Evolutionary conservation across 2,797 vertebrate genomes (phyloP), one percentile per base, ranked within the genome.

Genomic region (Bradypodion ventrale): DNA sequence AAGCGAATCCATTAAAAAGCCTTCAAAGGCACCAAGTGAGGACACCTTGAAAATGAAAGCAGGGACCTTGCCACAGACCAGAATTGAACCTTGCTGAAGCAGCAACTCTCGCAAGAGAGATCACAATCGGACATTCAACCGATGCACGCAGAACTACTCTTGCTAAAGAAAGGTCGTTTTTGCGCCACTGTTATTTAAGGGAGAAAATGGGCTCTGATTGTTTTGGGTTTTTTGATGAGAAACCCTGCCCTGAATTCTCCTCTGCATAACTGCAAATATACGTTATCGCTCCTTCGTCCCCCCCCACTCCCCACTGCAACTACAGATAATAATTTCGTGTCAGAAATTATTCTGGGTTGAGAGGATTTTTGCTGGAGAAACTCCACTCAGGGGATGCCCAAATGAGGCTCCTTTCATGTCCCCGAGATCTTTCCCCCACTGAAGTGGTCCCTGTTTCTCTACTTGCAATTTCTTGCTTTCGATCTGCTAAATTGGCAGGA

Each of bases 41-140:
- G 98, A 99, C 98, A 99, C 98, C 98, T 99, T 99, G 98, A 98
- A 97, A 98, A 97, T 97, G 97, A 98, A 80, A 98, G 97, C 98
- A 44, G 97, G 96, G 98, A 98, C 98, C 98, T 98, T 99, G 97
- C 96, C 95, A 95, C 94, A 96, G 97, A 97, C 96, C 97, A 96
- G 96, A 95, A 95, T 97, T 96, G 96, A 97, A 97, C 97, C 97
- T 97, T 98, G 98, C 98, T 99, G 98, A 99, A 97, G 95, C 97
- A 99, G 98, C 98, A 98, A 94, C 98, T 85, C 98, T 97, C 96
- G 91, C 96, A 88, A 88, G 92, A 94, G 95, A 98, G 98, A 99
- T 99, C 96, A 95, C 97, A 98, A 99, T 99, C 98, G 97, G 97
- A 97, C 97, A 96, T 97, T 97, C 97, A 96, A 95, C 95, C 93